Evolutionary conservation across 35 echinoderm and acorn worm species (phyloP).

Genomic region (Lytechinus variegatus): DNA sequence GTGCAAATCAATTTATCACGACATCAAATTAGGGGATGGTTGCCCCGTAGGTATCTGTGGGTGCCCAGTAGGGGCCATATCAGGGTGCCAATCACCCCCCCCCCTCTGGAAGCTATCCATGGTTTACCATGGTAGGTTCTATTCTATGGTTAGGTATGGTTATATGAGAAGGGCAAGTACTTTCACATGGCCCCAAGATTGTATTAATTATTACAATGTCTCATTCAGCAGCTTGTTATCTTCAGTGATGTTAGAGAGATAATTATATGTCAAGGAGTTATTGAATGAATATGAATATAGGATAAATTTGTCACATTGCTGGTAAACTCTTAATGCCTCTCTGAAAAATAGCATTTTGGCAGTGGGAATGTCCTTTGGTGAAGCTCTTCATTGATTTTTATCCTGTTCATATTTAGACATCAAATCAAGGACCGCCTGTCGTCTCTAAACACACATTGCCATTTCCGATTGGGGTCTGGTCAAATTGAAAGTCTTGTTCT

Average conservation of each 20-base stretch:
- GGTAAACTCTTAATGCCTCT: background rate
- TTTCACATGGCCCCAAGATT: background rate
- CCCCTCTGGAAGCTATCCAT: background rate
- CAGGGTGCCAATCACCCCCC: background rate
- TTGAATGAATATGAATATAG: no score
- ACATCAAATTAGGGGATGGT: conserved; percentile 17
- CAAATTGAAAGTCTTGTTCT: conserved; percentile 3
- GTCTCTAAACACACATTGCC: background rate
- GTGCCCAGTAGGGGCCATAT: background rate
- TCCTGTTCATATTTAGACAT: conserved; percentile 19
- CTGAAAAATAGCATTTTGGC: background rate
- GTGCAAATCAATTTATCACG: conserved; percentile 42
- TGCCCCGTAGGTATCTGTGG: background rate
- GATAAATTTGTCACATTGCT: background rate
- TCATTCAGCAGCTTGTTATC: background rate
- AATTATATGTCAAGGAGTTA: no score
- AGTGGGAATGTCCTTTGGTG: background rate
- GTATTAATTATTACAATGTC: background rate
- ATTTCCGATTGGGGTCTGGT: background rate
- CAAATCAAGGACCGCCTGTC: background rate
- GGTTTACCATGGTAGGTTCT: background rate
- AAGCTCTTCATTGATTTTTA: background rate
- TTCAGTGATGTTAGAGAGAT: background rate
- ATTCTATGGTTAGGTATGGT: background rate
- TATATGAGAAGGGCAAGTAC: background rate